Conservation (phyloP, 2,888 invertebrate genomes). For the Odontocerum albicorne region DNA sequence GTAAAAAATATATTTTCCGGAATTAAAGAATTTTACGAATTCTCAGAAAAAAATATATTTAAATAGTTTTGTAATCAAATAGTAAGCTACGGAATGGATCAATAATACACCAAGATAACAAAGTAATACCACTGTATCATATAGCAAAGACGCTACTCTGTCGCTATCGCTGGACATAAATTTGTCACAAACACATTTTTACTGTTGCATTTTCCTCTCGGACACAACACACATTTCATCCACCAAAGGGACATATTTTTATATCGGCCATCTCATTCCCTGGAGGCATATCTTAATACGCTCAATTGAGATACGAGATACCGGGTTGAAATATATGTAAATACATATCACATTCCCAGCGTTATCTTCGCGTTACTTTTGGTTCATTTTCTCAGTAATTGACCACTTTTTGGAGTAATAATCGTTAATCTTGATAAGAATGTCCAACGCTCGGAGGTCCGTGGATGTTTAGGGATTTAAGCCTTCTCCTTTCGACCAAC, state of each 20-base stretch:
- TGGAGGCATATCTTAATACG: slow-evolving; percentile 23
- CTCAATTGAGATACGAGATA: slow-evolving; percentile 21
- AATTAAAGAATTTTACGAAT: no score
- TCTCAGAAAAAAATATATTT: no score
- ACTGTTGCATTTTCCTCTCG: slow-evolving; percentile 5
- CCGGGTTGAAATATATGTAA: slow-evolving; percentile 16
- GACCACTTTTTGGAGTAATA: slow-evolving; percentile 33
- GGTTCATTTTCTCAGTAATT: slow-evolving; percentile 28
- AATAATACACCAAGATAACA: no score
- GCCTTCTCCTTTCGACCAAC: slow-evolving; percentile 8
- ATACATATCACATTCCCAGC: slow-evolving; percentile 7
- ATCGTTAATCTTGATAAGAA: slow-evolving; percentile 29
- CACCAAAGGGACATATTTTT: slow-evolving; percentile 4
- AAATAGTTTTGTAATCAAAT: no score
- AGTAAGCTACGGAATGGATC: no score
- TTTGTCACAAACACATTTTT: slow-evolving; percentile 13
- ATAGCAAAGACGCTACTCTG: background rate
- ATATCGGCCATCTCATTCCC: background rate
- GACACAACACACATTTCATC: slow-evolving; percentile 7
- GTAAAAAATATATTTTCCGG: no score
- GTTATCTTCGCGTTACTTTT: slow-evolving; percentile 22
- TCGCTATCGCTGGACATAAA: slow-evolving; percentile 16
- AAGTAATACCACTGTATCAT: no score
- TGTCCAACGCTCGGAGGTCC: slow-evolving; percentile 10
- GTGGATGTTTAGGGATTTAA: slow-evolving; percentile 14